Conservation (phyloP, 2,113 vertebrate genomes). For the Piliocolobus tephrosceles region DNA sequence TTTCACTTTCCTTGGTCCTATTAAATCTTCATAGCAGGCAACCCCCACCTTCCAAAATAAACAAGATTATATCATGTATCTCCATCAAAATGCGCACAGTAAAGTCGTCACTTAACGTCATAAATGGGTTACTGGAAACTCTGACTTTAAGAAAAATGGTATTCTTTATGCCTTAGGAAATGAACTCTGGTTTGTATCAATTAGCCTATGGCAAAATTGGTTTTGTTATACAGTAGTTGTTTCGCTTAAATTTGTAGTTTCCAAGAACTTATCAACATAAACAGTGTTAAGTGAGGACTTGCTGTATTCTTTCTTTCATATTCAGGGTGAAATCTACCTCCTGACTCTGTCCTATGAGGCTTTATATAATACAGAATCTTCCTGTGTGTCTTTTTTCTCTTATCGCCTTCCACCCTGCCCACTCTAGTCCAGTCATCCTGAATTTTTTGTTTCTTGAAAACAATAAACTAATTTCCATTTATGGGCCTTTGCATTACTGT, state of each 20-base stretch:
- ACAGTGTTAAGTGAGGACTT: background rate
- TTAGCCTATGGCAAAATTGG: background rate
- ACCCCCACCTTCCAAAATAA: background rate
- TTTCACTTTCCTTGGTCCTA: background rate
- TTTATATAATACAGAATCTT: background rate
- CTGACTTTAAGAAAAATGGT: background rate
- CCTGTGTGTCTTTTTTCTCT: background rate
- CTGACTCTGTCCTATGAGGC: background rate
- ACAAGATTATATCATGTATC: background rate
- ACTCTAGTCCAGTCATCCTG: background rate
- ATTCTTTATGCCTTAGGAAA: background rate
- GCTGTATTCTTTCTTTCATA: background rate
- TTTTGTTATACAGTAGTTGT: background rate
- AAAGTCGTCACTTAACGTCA: background rate
- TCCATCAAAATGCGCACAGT: background rate
- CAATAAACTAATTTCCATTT: background rate
- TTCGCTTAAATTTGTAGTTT: background rate
- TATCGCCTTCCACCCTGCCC: background rate
- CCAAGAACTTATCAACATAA: background rate
- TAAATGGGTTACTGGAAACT: background rate
- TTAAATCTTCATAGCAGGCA: background rate
- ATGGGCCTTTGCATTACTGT: background rate
- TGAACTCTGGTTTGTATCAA: background rate
- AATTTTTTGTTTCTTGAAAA: background rate
- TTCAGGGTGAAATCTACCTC: background rate